These are phyloP conservation scores for Tubiluchus corallicola DNA, from an alignment of 2,888 invertebrate species.

Conservation along the genomic window DNA sequence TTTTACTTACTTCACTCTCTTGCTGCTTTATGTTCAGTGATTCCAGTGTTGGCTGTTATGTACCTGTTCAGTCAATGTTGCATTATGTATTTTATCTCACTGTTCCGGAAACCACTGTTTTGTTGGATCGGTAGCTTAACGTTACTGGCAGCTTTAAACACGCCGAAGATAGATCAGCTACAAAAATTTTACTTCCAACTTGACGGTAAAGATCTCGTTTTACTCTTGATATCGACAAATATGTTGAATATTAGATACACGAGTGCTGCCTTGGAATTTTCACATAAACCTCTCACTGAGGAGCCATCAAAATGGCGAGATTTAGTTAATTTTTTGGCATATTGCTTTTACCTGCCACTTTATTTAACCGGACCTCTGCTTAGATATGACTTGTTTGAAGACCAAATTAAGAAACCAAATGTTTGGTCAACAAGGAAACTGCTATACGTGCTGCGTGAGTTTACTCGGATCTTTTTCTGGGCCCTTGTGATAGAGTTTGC, in stretches of 20 bases:
- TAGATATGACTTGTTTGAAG: slow-evolving; percentile 47
- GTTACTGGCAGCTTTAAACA: slow-evolving; percentile 35
- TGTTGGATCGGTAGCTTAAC: slow-evolving; percentile 39
- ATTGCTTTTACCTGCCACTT: slow-evolving; percentile 63
- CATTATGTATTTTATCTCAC: slow-evolving; percentile 13
- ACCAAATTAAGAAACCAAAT: slow-evolving; percentile 26
- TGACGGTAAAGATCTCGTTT: slow-evolving; percentile 8
- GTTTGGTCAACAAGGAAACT: slow-evolving; percentile 10
- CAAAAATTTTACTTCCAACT: background rate
- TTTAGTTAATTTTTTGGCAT: slow-evolving; percentile 41
- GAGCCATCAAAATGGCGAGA: slow-evolving; percentile 13
- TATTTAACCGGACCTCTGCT: slow-evolving; percentile 67
- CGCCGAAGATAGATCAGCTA: slow-evolving; percentile 16
- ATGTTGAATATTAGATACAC: slow-evolving; percentile 40
- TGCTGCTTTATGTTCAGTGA: slow-evolving; percentile 1
- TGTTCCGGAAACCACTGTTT: slow-evolving; percentile 31
- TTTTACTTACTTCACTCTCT: slow-evolving; percentile 2
- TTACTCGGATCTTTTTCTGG: slow-evolving; percentile 43
- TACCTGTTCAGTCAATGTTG: background rate
- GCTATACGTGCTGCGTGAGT: slow-evolving; percentile 22
- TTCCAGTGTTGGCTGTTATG: background rate
- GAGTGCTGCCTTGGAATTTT: slow-evolving; percentile 45
- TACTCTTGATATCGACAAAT: slow-evolving; percentile 41
- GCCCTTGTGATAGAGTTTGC: slow-evolving; percentile 45
- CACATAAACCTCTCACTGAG: no score